phyloP scores from a whole-genome alignment of 2,888 invertebrate species.

The Arenicola marina region DNA sequence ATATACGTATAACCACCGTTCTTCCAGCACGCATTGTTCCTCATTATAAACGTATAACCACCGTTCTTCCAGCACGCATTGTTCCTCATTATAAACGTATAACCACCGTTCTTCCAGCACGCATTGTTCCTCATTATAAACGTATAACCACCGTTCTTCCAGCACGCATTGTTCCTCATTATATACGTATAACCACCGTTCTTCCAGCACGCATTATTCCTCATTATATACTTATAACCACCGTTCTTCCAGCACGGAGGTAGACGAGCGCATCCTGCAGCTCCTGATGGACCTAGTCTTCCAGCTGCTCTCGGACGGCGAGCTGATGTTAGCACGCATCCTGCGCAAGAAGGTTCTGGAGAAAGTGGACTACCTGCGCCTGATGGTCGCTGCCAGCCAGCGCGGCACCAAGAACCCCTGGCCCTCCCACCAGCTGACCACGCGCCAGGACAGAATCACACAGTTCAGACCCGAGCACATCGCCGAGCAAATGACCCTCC shows the following conservation, averaged over 20 bases:
- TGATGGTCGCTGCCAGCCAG: constrained; percentile 13
- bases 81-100: too few relatives aligned
- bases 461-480: constrained; percentile 94
- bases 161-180: too few relatives aligned
- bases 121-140: too few relatives aligned
- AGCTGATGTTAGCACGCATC: constrained; percentile 83
- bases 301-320: constrained; percentile 87
- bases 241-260: constrained; percentile 75
- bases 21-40: too few relatives aligned
- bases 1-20: too few relatives aligned
- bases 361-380: constrained; percentile 63
- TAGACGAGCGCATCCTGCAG: constrained; percentile 78
- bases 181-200: too few relatives aligned
- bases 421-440: constrained; percentile 18
- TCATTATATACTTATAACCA: too few relatives aligned
- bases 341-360: constrained; percentile 88
- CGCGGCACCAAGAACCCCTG: constrained; percentile 11
- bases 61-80: too few relatives aligned
- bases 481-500: constrained; percentile 96
- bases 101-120: too few relatives aligned
- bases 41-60: too few relatives aligned
- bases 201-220: too few relatives aligned
- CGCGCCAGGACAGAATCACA: constrained; percentile 19
- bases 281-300: constrained; percentile 91
- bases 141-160: too few relatives aligned